phyloP scores from a whole-genome alignment of 2,797 vertebrate species.

The Labroides dimidiatus region DNA sequence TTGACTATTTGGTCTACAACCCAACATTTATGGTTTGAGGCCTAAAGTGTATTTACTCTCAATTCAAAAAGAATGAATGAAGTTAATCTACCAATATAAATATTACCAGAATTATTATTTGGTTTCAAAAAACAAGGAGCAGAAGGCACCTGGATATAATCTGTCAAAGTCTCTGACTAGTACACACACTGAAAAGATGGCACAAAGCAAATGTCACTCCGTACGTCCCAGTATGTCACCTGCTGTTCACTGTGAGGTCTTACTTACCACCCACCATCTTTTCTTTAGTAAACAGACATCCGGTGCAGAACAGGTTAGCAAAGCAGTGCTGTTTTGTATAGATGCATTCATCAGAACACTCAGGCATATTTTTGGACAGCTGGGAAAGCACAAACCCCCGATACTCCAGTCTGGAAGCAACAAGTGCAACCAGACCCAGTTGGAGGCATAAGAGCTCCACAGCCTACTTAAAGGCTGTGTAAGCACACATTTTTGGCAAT shows the following conservation, averaged over 20 bases:
- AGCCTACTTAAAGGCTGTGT: constrained; percentile 59
- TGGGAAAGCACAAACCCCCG: constrained; percentile 57
- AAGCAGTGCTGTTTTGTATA: constrained; percentile 33
- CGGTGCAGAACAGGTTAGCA: constrained; percentile 50
- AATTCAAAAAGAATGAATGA: too few relatives aligned
- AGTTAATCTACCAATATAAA: too few relatives aligned
- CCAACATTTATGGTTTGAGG: too few relatives aligned
- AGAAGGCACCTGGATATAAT: constrained; percentile 3
- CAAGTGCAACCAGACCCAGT: constrained; percentile 38
- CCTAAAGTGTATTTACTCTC: too few relatives aligned
- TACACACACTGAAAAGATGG: constrained; percentile 27
- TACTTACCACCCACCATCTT: constrained; percentile 60
- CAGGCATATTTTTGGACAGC: constrained; percentile 53
- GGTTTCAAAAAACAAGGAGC: background rate
- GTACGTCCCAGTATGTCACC: constrained; percentile 36
- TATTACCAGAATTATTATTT: too few relatives aligned
- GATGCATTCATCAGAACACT: background rate
- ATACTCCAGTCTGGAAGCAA: constrained; percentile 32
- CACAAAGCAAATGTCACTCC: constrained; percentile 20
- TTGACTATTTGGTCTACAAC: too few relatives aligned
- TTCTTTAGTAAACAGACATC: constrained; percentile 46
- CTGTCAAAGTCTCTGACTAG: constrained; percentile 24
- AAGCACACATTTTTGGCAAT: constrained; percentile 58
- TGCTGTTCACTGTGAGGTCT: constrained; percentile 66
- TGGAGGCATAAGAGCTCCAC: constrained; percentile 46